phyloP scores from a whole-genome alignment of 2,888 invertebrate genomes.

The Myopa tessellatipennis region DNA sequence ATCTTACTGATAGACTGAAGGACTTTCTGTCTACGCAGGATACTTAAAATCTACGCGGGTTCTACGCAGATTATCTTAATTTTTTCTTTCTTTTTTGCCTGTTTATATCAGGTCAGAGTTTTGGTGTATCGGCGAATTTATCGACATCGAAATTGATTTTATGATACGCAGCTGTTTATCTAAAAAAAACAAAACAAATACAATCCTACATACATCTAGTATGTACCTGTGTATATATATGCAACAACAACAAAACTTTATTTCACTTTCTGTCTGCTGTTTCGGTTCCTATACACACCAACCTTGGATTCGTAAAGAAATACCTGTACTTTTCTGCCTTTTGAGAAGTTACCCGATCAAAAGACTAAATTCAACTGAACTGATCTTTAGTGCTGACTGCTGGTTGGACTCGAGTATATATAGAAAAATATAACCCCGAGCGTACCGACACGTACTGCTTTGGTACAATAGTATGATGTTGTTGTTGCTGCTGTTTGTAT shows the following conservation, averaged over 20 bases:
- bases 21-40: neutral
- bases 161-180: conserved; percentile 33
- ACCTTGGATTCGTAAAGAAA: too few species aligned
- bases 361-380: conserved; percentile 50
- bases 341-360: conserved; percentile 48
- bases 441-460: neutral
- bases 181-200: conserved; percentile 1
- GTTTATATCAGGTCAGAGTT: conserved; percentile 64
- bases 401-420: conserved; percentile 33
- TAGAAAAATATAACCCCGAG: conserved; percentile 28
- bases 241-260: neutral
- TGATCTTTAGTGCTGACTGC: conserved; percentile 29
- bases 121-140: conserved; percentile 63
- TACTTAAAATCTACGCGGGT: conserved; percentile 3
- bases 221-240: too few species aligned
- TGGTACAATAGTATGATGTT: neutral
- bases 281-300: neutral
- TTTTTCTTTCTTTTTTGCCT: conserved; percentile 49
- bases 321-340: conserved; percentile 16
- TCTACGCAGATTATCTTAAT: conserved; percentile 7
- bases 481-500: conserved; percentile 14
- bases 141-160: conserved; percentile 62
- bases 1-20: too few species aligned
- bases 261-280: neutral
- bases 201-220: neutral